Base-by-base conservation (phyloP, 2,113 vertebrate species). In the Theristicus caerulescens region DNA sequence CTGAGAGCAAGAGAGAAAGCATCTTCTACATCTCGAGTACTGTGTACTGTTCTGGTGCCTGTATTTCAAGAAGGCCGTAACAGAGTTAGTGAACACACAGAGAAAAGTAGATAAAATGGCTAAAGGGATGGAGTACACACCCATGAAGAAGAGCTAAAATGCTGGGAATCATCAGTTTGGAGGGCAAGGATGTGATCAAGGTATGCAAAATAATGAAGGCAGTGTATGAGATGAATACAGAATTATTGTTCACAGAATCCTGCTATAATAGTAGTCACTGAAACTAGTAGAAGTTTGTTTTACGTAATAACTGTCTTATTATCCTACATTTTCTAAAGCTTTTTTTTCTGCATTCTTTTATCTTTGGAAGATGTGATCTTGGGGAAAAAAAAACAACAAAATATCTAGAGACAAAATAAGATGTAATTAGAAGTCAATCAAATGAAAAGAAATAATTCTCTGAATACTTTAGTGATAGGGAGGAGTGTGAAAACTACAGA, bases 141-240 rank as follows among this genome's bases (percentile, higher is more conserved):
- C 2, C 13, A 26, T 21, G 5, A 64, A 69, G 55, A 67, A 77
- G 29, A 51, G 10, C 1, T 32, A 47, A 77, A 69, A 47, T 65
- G 4, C 9, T 55, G 11, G 6, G 9, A 59, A 51, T 29, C 10
- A 5, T 51, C 13, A 34, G 4, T 77, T 77, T 78, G 34, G 52
- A 72, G 36, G 31, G 2, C 0, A 0, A 89, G 36, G 42, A 61
- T 73, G 27, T 0, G 1, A 62, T 31, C n/a, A 88, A 76, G 29
- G 6, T 27, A 2, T 49, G 38, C 10, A 55, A 62, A 91, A 82
- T 54, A 18, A 49, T 27, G 21, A 82, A 82, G 8, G 3, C 9
- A 40, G 13, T 27, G 9, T 47, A 78, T 38, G 34, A 86, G 54
- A 86, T 65, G 17, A 81, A 44, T 34, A 38, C 2, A 65, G 58